Percentiles rank a stretch among this genome's conserved stretches.
Conservation (phyloP, 2,888 invertebrate species). For the Folsomia candida region DNA sequence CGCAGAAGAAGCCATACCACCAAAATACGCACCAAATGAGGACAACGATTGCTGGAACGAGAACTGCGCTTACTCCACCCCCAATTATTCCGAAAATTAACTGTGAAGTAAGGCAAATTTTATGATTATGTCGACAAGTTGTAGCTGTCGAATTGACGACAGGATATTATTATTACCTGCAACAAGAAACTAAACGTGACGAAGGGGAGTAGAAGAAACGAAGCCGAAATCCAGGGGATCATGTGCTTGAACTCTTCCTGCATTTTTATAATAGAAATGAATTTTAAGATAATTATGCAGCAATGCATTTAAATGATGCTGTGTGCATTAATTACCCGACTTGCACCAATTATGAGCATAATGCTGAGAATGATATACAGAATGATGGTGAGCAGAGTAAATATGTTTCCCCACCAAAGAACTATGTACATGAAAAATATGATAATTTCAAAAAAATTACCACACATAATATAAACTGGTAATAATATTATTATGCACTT, state of each 20-base stretch:
- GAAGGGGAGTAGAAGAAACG: conserved; percentile 45
- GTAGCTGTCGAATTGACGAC: neutral
- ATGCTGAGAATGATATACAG: conserved; percentile 44
- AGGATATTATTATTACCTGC: conserved; percentile 30
- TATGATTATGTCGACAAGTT: neutral
- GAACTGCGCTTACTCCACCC: conserved; percentile 27
- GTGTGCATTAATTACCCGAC: conserved; percentile 33
- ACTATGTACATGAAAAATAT: conserved; percentile 25
- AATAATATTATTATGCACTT: conserved; percentile 28
- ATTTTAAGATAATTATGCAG: too few species aligned
- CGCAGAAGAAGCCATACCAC: conserved; percentile 48
- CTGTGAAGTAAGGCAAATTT: conserved; percentile 17
- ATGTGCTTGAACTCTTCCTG: conserved; percentile 48
- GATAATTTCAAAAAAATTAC: neutral
- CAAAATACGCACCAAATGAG: conserved; percentile 47
- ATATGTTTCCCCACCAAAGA: conserved; percentile 50
- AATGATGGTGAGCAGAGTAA: conserved; percentile 43
- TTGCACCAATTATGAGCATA: conserved; percentile 45
- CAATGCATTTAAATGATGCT: too few species aligned
- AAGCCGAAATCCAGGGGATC: conserved; percentile 49
- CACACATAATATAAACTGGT: neutral
- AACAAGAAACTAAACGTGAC: conserved; percentile 45
- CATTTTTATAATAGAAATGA: neutral
- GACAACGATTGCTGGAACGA: conserved; percentile 44
- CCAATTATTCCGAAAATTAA: conserved; percentile 45